Evolutionary conservation across 1,140 invertebrate genomes (phyloP).

Genomic region (Rhynchophorus ferrugineus): DNA sequence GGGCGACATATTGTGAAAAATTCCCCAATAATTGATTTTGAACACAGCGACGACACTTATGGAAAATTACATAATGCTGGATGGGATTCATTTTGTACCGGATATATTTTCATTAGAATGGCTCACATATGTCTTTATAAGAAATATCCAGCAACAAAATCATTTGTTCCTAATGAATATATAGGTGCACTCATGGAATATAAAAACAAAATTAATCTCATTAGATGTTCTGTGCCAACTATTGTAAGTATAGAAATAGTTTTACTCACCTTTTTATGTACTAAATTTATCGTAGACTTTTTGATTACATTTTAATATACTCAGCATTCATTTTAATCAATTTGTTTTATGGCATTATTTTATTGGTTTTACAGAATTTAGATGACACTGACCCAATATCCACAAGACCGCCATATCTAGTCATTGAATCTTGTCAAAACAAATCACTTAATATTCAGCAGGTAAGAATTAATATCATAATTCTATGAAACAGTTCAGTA

Average conservation of each 20-base stretch:
- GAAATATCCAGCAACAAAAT: slow-evolving; percentile 33
- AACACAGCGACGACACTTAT: slow-evolving; percentile 25
- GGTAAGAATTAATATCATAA: slow-evolving; percentile 30
- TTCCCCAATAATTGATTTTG: slow-evolving; percentile 40
- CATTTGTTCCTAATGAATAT: slow-evolving; percentile 47
- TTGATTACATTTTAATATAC: neutral
- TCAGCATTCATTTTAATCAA: neutral
- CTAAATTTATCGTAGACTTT: no score
- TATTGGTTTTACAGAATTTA: slow-evolving; percentile 42
- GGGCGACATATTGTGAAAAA: slow-evolving; percentile 36
- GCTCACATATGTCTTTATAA: slow-evolving; percentile 43
- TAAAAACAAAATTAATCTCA: slow-evolving; percentile 55
- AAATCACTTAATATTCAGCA: slow-evolving; percentile 33
- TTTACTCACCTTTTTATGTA: no score
- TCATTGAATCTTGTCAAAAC: slow-evolving; percentile 39
- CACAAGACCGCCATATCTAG: slow-evolving; percentile 46
- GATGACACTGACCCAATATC: slow-evolving; percentile 46
- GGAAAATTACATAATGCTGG: slow-evolving; percentile 60
- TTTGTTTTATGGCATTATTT: slow-evolving; percentile 8
- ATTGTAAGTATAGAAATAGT: slow-evolving; percentile 51
- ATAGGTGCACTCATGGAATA: slow-evolving; percentile 43
- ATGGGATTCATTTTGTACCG: slow-evolving; percentile 67
- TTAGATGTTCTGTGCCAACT: slow-evolving; percentile 47
- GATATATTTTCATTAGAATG: slow-evolving; percentile 55
- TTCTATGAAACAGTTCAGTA: neutral